Evolutionary conservation across 2,797 vertebrate species (phyloP), one percentile per base, ranked within the genome.

Genomic region (Arctocebus calabarensis): DNA sequence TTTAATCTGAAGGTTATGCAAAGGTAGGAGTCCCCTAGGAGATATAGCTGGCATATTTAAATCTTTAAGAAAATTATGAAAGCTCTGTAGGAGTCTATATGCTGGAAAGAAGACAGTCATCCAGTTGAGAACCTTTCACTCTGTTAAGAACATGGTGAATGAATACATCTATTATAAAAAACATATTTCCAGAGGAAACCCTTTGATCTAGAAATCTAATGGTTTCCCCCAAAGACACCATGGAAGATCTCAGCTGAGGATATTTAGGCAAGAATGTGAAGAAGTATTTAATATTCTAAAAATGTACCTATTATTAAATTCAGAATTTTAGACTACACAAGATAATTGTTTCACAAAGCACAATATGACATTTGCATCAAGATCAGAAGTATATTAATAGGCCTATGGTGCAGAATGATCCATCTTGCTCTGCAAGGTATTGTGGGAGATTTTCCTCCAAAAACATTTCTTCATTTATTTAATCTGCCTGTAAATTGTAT

Each of bases 191-290:
- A 71, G 43, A 84, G 9, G 29, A 86, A 61, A 17, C 22, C 62
- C 68, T 95, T 71, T 37, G 88, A 12, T 95, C 14, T 83, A 59
- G 59, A 86, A 96, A 77, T 73, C 2, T 94, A 79, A 95, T 73
- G 22, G 14, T 73, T 3, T 48, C 48, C n/a, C 71, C 66, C 19
- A 40, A 77, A 91, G 68, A 52, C 66, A 83, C 9, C 12, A 52
- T 29, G 45, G 45, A 37, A 92, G 3, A 1, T 43, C 61, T 11
- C 4, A 59, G 7, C 0, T 92, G 66, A 89, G 88, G 68, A 88
- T n/a, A 57, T 78, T 45, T 11, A 74, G 20, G 40, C 34, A 95
- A 61, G 3, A 55, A 55, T 61, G 71, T 2, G 1, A 94, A 91
- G 61, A 37, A n/a, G 62, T 55, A 52, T 40, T 89, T 84, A 22